Evolutionary conservation across 2,797 vertebrate species (phyloP).

Genomic region (Amblyraja radiata): DNA sequence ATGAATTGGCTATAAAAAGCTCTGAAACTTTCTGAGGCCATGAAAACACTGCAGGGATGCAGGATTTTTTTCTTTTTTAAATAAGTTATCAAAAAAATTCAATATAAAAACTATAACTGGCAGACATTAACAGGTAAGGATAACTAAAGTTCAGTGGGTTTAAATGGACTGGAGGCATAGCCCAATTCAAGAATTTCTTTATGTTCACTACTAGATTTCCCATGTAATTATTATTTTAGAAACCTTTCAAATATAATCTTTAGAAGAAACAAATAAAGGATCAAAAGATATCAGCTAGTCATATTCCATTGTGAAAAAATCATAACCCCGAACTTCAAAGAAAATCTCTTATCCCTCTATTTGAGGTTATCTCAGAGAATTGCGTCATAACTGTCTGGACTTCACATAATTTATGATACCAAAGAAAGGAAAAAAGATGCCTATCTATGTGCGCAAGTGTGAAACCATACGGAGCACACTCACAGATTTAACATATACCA

Average conservation of each 20-base stretch:
- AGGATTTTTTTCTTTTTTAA: background rate
- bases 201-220: background rate
- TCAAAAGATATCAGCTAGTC: background rate
- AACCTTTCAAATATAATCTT: background rate
- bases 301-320: background rate
- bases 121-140: background rate
- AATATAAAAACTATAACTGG: background rate
- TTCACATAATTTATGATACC: background rate
- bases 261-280: background rate
- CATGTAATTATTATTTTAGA: background rate
- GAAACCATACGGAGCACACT: background rate
- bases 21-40: background rate
- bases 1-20: background rate
- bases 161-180: background rate
- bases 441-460: background rate
- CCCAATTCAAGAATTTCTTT: background rate
- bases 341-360: background rate
- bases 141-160: background rate
- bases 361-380: background rate
- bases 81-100: background rate
- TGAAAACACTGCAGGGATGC: background rate
- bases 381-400: background rate
- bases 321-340: background rate
- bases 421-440: background rate
- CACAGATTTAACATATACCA: background rate